Evolutionary conservation across 2,113 vertebrate genomes (phyloP).

Genomic region (Rutilus rutilus): DNA sequence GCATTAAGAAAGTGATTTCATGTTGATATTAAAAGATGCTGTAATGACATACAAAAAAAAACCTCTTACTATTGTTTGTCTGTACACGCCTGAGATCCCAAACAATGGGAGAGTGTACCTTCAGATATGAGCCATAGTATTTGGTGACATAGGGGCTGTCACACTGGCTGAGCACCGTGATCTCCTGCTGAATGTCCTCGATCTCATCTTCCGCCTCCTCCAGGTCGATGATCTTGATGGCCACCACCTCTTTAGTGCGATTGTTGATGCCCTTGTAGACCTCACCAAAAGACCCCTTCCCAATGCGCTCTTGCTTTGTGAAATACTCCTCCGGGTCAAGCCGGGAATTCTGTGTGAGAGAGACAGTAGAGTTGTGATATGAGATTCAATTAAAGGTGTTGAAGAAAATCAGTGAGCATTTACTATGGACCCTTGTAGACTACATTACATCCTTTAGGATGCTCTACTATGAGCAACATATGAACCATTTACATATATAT

Average conservation of each 20-base stretch:
- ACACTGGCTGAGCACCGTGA: slow-evolving; percentile 96
- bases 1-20: neutral
- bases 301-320: slow-evolving; percentile 95
- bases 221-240: slow-evolving; percentile 99
- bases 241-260: slow-evolving; percentile 95
- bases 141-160: slow-evolving; percentile 97
- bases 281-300: slow-evolving; percentile 96
- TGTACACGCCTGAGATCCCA: neutral
- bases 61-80: neutral
- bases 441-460: neutral
- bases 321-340: slow-evolving; percentile 97
- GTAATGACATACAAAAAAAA: neutral
- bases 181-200: slow-evolving; percentile 98
- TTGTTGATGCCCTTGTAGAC: slow-evolving; percentile 99
- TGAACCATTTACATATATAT: neutral
- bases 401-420: neutral
- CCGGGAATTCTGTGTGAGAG: slow-evolving; percentile 81
- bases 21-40: neutral
- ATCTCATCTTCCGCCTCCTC: slow-evolving; percentile 99
- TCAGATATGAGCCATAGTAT: slow-evolving; percentile 97
- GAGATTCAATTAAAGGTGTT: neutral
- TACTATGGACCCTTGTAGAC: neutral
- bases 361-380: neutral
- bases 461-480: neutral
- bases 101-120: slow-evolving; percentile 75